Evolutionary conservation across 1,140 invertebrate genomes (phyloP), one percentile per base, ranked within the genome.

Genomic region (Scaptodrosophila lebanonensis): DNA sequence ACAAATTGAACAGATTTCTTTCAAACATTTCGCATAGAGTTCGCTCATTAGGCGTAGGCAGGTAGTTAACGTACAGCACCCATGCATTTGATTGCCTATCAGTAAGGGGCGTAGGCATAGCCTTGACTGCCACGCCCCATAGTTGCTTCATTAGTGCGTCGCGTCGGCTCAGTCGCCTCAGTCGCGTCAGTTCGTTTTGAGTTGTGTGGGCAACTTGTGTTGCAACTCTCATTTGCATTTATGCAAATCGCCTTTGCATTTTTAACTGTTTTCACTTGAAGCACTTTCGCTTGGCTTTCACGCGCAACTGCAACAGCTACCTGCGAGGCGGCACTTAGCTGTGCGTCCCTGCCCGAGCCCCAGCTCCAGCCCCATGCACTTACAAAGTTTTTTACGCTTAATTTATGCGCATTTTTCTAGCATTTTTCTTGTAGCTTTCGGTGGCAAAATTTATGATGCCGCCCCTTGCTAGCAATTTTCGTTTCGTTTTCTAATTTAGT

Each of bases 141-240:
- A 71, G 68, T 72, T 72, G 70, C 68, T 72, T 72, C 68, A 72
- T 72, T 72, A 72, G 68, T 57, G 60, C 48, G 50, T 45, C n/a
- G 45, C 45, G 17, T 25, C 39, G 56, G 15, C 29, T 57, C 49
- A 27, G 12, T 48, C n/a, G n/a, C n/a, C n/a, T n/a, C n/a, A n/a
- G n/a, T n/a, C n/a, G n/a, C n/a, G n/a, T n/a, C n/a, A n/a, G n/a
- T 50, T 32, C 15, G n/a, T 60, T 64, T 60, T 67, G 61, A 67
- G 66, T 71, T 49, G 65, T 53, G 66, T 50, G 43, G 39, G 20
- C 44, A 57, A 38, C 39, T 53, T 30, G 29, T 20, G 49, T 33
- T 52, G 42, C 42, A 52, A 58, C 38, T 2, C n/a, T 40, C 17
- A 75, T 75, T 75, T 75, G 65, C 71, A 75, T 75, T 72, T 72